These are phyloP conservation scores for Ataeniobius toweri DNA, from an alignment of 2,797 vertebrate genomes.

Conservation along the genomic window DNA sequence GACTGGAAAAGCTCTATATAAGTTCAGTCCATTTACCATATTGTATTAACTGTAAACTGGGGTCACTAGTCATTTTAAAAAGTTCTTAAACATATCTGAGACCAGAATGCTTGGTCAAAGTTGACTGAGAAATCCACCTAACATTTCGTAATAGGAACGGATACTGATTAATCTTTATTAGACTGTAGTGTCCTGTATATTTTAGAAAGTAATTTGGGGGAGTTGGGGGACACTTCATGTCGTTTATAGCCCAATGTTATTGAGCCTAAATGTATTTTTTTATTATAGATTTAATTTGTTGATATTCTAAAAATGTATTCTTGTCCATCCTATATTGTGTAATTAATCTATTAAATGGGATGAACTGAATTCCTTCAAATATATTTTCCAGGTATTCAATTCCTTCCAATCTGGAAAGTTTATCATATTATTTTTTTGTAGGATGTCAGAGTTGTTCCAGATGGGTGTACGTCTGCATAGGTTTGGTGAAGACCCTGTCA, in stretches of 20 bases:
- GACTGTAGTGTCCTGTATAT: background rate
- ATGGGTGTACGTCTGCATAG: background rate
- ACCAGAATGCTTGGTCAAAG: background rate
- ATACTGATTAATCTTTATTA: background rate
- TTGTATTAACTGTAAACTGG: no score
- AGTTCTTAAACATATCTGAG: no score
- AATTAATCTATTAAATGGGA: background rate
- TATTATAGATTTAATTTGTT: background rate
- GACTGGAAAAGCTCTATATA: no score
- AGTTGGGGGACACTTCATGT: background rate
- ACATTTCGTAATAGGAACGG: background rate
- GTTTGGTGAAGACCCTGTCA: background rate
- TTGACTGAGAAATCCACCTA: background rate
- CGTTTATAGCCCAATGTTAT: background rate
- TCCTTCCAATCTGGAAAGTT: background rate
- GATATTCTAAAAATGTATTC: background rate
- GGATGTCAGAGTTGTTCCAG: background rate
- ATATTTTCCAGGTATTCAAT: background rate
- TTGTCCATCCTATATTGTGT: background rate
- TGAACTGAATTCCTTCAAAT: background rate
- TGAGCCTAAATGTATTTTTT: background rate
- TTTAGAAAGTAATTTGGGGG: background rate
- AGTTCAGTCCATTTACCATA: no score
- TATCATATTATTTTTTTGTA: background rate
- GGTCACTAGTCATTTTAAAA: no score